Evolutionary conservation across 2,888 invertebrate genomes (phyloP).

Genomic region (Formica aserva): DNA sequence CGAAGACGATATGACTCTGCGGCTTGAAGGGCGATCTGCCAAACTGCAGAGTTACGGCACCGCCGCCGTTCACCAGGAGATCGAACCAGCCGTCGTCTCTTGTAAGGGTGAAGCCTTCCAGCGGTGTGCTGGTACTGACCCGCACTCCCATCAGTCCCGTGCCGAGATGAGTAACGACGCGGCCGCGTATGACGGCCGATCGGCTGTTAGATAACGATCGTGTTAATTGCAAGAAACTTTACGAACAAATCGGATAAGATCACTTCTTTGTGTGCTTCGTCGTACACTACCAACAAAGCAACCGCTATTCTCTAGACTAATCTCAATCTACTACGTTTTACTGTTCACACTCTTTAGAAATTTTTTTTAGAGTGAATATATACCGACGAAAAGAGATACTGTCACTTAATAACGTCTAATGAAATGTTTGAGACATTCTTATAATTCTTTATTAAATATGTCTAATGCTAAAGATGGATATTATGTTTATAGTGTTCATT

Average conservation of each 20-base stretch:
- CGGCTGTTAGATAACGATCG: slow-evolving; percentile 89
- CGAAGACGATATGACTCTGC: slow-evolving; percentile 94
- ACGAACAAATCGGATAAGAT: slow-evolving; percentile 54
- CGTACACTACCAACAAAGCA: slow-evolving; percentile 75
- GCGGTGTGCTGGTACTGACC: slow-evolving; percentile 96
- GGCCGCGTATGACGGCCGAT: slow-evolving; percentile 98
- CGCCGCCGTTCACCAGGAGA: slow-evolving; percentile 99
- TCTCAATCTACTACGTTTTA: slow-evolving; percentile 74
- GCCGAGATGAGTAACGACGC: slow-evolving; percentile 96
- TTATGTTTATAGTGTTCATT: background rate
- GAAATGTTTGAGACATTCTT: background rate
- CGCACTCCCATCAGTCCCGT: slow-evolving; percentile 98
- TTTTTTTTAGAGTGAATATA: slow-evolving; percentile 29
- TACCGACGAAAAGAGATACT: slow-evolving; percentile 49
- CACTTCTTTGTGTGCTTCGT: slow-evolving; percentile 65
- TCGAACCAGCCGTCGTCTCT: slow-evolving; percentile 98
- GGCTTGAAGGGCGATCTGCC: slow-evolving; percentile 96
- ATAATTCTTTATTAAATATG: background rate
- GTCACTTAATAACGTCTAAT: slow-evolving; percentile 46
- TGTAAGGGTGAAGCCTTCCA: slow-evolving; percentile 98
- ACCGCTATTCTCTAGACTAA: slow-evolving; percentile 72
- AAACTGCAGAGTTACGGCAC: slow-evolving; percentile 97
- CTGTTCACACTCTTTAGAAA: slow-evolving; percentile 43
- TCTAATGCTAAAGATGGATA: background rate
- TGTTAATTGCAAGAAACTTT: slow-evolving; percentile 60